phyloP scores from a whole-genome alignment of 2,888 invertebrate species.

The Meloe dianella region DNA sequence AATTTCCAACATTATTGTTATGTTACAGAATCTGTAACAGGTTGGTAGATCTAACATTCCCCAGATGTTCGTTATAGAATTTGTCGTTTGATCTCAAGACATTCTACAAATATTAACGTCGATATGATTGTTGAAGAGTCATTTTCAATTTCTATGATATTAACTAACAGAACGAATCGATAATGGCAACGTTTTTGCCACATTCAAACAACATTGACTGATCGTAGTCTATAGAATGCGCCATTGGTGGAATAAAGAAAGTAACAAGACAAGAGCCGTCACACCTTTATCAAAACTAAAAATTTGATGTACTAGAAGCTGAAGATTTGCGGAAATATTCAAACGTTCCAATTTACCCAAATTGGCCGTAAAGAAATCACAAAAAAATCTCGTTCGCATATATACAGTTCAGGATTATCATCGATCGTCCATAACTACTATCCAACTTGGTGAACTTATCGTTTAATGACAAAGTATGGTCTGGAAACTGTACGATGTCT shows the following conservation, averaged over 20 bases:
- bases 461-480: background rate
- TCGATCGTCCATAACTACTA: background rate
- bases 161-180: too few species aligned
- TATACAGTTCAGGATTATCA: background rate
- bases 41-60: slow-evolving; percentile 9
- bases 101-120: background rate
- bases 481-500: slow-evolving; percentile 15
- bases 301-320: background rate
- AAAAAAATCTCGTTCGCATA: too few species aligned
- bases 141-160: too few species aligned
- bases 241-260: background rate
- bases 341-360: background rate
- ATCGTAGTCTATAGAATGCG: too few species aligned
- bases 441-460: background rate
- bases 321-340: slow-evolving; percentile 12
- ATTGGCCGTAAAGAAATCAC: background rate
- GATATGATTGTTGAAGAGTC: background rate
- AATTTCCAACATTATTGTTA: slow-evolving; percentile 15
- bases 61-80: slow-evolving; percentile 10
- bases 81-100: slow-evolving; percentile 12
- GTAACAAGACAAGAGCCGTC: background rate
- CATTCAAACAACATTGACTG: too few species aligned
- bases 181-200: too few species aligned
- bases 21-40: slow-evolving; percentile 14
- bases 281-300: background rate